A percentile compares a stretch with the other conserved stretches of the same genome.
These are phyloP conservation scores for Phallusia fumigata DNA, from an alignment of 23 tunicate species.

Conservation along the genomic window DNA sequence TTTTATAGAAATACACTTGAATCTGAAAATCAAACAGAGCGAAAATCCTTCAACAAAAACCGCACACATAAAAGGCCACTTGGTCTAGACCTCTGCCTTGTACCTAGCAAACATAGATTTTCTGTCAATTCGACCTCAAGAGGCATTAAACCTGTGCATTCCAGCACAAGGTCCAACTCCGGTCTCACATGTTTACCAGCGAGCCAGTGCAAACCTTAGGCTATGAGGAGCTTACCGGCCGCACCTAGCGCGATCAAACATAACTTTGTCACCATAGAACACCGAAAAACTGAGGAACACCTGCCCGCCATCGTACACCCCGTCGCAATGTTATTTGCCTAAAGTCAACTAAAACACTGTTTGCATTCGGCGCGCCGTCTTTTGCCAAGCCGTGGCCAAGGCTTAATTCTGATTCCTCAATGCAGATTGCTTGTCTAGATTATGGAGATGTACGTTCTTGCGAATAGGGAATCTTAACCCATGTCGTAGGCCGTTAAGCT, in stretches of 20 bases:
- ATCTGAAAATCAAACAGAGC: no score
- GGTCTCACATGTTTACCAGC: neutral
- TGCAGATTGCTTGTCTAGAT: neutral
- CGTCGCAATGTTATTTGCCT: slow-evolving; percentile 1
- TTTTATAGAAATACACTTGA: no score
- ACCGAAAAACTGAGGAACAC: neutral
- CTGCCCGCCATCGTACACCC: neutral
- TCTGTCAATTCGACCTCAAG: no score
- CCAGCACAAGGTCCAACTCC: slow-evolving; percentile 1
- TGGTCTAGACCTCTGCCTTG: no score
- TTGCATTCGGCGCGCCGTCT: neutral
- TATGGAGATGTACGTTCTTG: neutral
- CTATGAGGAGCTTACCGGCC: neutral
- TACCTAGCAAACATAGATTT: no score
- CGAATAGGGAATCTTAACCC: no score
- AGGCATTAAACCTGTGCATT: neutral
- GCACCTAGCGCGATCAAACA: neutral
- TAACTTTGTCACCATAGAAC: neutral
- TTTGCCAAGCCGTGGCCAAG: neutral
- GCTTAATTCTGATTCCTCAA: neutral
- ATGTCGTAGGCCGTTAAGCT: no score
- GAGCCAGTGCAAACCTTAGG: neutral
- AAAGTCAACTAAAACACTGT: neutral
- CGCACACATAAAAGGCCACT: no score
- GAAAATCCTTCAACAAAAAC: no score